Evolutionary conservation across 35 echinoderm and acorn worm species (phyloP), one percentile per base, ranked within the genome.

Genomic region (Stichopus chloronotus): DNA sequence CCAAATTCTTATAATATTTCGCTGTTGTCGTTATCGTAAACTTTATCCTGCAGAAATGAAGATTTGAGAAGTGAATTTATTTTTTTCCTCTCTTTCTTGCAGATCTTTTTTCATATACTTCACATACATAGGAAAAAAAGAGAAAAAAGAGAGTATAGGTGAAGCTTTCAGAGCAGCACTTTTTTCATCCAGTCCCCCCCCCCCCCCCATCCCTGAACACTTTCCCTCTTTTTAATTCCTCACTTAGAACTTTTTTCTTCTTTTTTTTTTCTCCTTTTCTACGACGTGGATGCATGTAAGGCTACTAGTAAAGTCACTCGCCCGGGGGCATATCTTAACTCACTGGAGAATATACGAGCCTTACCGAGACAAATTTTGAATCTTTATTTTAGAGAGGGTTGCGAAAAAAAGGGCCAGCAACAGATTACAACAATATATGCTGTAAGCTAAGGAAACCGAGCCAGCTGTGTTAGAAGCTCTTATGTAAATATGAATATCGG

Each of bases 401-500:
- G 82, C 30, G 22, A 85, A 58, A 85, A n/a, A 30, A n/a, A 85
- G 21, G 82, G 87, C 24, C 21, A 72, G 22, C 52, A 6, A 55
- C 9, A 55, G 43, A 53, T 83, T 55, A 43, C 16, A 83, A 83
- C 80, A 30, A 83, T 83, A 83, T 43, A 63, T 59, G 87, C 87
- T 89, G 19, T 21, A 71, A 89, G 87, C 87, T 58, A 59, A 52
- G 87, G 87, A 89, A 89, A 43, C 65, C 87, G 60, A 59, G 87
- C 57, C 87, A 89, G 87, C 59, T 89, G 87, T 72, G 65, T n/a
- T 52, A 89, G 59, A 61, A 63, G 87, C 59, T 72, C 57, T 89
- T 89, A 89, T 89, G 61, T 89, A 89, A 89, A 89, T 89, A 89
- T 63, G 19, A 61, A 53, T 43, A 25, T 17, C 76, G 23, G 23